phyloP scores from a whole-genome alignment of 1,140 invertebrate species.

The Paracyclopina nana region DNA sequence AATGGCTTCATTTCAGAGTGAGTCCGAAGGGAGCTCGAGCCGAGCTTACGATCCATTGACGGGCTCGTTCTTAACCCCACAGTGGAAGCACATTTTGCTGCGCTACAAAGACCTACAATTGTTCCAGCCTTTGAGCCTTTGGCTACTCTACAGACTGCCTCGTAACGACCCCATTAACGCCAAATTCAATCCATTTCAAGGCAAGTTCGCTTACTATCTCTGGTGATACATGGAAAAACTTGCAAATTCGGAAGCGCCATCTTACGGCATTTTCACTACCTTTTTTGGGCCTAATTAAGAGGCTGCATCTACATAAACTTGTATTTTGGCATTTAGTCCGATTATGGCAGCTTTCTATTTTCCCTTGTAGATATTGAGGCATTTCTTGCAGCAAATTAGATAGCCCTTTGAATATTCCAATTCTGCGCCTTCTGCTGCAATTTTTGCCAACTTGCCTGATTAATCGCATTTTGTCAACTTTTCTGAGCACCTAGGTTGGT shows the following conservation, averaged over 20 bases:
- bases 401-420: no score
- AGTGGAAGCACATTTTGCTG: background rate
- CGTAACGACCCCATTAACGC: background rate
- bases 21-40: no score
- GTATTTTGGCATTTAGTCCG: background rate
- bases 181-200: background rate
- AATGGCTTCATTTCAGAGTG: no score
- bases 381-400: no score
- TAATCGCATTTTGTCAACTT: no score
- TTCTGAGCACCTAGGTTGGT: no score
- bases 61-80: background rate
- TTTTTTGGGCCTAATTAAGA: background rate
- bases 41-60: background rate
- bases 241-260: background rate
- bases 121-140: background rate
- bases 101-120: background rate
- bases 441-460: no score
- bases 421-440: no score
- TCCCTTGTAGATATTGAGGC: no score
- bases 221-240: no score
- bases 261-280: background rate
- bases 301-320: background rate
- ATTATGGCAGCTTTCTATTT: background rate
- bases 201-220: no score
- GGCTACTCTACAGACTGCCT: background rate